Base-by-base conservation (phyloP, 1,140 invertebrate species). In the Drosophila miranda region DNA sequence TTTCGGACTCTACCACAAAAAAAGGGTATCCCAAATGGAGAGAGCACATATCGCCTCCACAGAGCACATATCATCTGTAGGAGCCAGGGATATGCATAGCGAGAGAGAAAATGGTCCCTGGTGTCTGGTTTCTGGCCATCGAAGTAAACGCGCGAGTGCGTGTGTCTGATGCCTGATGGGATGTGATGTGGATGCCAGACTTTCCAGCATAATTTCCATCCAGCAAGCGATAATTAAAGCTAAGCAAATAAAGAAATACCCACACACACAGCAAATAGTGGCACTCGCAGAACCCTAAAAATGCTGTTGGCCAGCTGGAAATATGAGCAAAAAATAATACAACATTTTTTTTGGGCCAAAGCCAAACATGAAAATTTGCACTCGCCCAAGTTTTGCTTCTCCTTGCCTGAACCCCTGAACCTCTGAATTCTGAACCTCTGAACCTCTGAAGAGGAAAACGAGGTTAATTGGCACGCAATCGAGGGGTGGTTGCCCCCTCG, bases 391-490 rank as follows among this genome's bases (percentile, higher is more conserved):
- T 66, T 64, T 66, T 38, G 34, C 11, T 13, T 11, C 11, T 38
- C 11, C 34, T 38, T 38, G 11, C 4, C 4, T 26, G 23, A 26
- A 1, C 34, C 11, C 1, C 11, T 13, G 34, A 13, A 4, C 34
- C 34, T 13, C 34, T 13, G 43, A 19, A 21, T 1, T 19, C 16
- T 19, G 16, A 19, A 19, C 1, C 19, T 19, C 19, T 19, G 19
- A 19, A 19, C 19, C 19, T 19, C 19, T 19, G 43, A 23, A 30
- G 43, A 7, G 55, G 34, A 30, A 82, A 82, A 66, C 59, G 26
- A 55, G 63, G 56, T 62, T 74, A 78, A 78, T 82, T 82, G 56
- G 14, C 60, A 75, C 68, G 68, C 74, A 80, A 64, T 66, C 61
- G 28, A 8, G 0, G 48, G 11, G 1, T 8, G 58, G 6, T 50